phyloP scores from a whole-genome alignment of 2,888 invertebrate species.

The Pyrocoelia pectoralis region DNA sequence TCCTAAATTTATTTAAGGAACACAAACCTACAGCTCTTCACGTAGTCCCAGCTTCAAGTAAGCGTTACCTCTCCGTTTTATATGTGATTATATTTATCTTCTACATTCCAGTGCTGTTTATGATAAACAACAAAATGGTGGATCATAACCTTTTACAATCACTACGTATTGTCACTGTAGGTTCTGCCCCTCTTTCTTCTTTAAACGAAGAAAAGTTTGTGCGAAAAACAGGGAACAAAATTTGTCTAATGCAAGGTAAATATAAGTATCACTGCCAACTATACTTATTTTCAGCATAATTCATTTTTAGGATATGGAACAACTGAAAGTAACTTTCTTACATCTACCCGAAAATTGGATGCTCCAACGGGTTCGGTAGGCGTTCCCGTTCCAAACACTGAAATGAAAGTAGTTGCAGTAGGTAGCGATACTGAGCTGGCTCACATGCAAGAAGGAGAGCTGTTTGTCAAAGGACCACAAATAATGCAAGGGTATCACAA shows the following conservation, averaged over 20 bases:
- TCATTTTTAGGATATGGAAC: conserved; percentile 69
- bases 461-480: conserved; percentile 79
- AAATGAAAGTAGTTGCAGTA: conserved; percentile 68
- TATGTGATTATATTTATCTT: too few relatives aligned
- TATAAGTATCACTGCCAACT: too few relatives aligned
- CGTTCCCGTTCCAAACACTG: conserved; percentile 67
- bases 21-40: conserved; percentile 71
- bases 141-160: background rate
- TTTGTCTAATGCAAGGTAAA: background rate
- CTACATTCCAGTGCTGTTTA: background rate
- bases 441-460: conserved; percentile 70
- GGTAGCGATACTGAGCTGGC: conserved; percentile 47
- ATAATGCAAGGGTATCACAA: conserved; percentile 83
- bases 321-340: conserved; percentile 70
- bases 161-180: background rate
- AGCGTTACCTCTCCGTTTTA: too few relatives aligned
- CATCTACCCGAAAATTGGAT: conserved; percentile 22
- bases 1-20: conserved; percentile 70
- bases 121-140: background rate
- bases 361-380: conserved; percentile 63
- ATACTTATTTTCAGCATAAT: background rate
- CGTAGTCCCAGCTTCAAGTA: conserved; percentile 82
- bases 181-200: background rate
- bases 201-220: background rate
- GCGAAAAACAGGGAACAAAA: background rate